Base-by-base conservation (phyloP, 2,888 invertebrate species). In the Dorcus hopei region DNA sequence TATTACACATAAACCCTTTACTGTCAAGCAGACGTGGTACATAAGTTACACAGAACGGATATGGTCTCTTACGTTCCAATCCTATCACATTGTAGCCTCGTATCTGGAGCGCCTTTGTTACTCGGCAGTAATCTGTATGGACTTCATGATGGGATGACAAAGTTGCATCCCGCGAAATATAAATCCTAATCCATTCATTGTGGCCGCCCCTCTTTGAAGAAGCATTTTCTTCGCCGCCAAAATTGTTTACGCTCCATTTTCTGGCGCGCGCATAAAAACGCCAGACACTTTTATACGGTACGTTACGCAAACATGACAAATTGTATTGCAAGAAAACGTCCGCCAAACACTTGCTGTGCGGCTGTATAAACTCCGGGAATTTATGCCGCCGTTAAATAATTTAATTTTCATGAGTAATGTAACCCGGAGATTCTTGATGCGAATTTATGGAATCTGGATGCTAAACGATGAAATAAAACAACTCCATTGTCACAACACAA, bases 171-270 rank as follows among this genome's bases (percentile, higher is more conserved):
- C 59, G 52, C 59, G 33, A 61, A 61, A 61, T 61, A 56, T 61
- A 61, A 61, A 61, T 61, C 58, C 61, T 61, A 61, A 61, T 59
- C 61, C 61, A 33, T 42, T 58, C 56, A 55, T 59, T 61, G 58
- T 61, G 19, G 43, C 26, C 26, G 26, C 7, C 26, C 16, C 19
- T 14, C 43, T 14, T 43, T 43, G 43, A 43, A 14, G 43, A 3
- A 43, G 43, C n/a, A 16, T 43, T 3, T 19, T 43, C 43, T 7
- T 33, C 26, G 6, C 7, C 26, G 26, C 26, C 26, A 33, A 33
- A 33, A 33, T 7, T 33, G 26, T 33, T 33, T 33, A 33, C 26
- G 26, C 26, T 33, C 26, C 26, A 33, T 33, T 33, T 33, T 33
- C 26, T 33, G 26, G 26, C 26, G 26, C 6, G 26, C 26, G 26